phyloP scores from a whole-genome alignment of 2,113 vertebrate genomes.

The Chlamydotis undulata region DNA sequence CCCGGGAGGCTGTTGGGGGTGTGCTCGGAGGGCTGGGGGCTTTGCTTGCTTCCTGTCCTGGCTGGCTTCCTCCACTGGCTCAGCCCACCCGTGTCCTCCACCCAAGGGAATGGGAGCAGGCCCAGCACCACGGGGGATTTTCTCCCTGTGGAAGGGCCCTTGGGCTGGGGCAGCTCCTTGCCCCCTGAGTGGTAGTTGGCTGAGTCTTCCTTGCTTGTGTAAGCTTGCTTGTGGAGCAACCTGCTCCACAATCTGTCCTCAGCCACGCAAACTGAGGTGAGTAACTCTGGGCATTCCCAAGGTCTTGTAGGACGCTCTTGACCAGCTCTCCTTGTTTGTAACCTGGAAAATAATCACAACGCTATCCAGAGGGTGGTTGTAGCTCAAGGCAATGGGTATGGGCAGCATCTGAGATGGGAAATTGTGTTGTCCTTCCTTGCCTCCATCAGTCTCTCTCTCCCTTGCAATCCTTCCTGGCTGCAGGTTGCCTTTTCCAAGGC shows the following conservation, averaged over 20 bases:
- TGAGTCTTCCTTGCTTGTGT: not conserved
- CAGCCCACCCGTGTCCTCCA: not conserved
- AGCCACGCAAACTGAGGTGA: accelerated
- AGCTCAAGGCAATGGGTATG: not conserved
- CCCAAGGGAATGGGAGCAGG: not conserved
- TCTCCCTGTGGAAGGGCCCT: not conserved
- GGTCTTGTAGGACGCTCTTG: not conserved
- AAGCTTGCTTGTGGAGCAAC: not conserved
- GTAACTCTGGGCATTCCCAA: not conserved
- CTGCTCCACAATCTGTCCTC: not conserved
- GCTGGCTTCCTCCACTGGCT: not conserved
- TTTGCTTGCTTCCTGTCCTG: not conserved
- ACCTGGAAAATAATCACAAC: not conserved
- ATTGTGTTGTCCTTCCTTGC: not conserved
- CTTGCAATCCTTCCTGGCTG: not conserved
- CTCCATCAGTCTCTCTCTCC: not conserved
- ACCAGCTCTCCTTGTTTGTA: accelerated
- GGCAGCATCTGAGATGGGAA: accelerated
- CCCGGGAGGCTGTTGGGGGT: not conserved
- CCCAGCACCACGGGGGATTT: accelerated
- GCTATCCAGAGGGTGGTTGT: not conserved
- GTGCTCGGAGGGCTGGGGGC: not conserved
- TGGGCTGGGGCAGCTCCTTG: not conserved
- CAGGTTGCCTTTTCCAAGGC: not conserved
- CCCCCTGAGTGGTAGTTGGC: not conserved